phyloP scores from a whole-genome alignment of 2,797 vertebrate genomes.

The Sorex maritimensis region DNA sequence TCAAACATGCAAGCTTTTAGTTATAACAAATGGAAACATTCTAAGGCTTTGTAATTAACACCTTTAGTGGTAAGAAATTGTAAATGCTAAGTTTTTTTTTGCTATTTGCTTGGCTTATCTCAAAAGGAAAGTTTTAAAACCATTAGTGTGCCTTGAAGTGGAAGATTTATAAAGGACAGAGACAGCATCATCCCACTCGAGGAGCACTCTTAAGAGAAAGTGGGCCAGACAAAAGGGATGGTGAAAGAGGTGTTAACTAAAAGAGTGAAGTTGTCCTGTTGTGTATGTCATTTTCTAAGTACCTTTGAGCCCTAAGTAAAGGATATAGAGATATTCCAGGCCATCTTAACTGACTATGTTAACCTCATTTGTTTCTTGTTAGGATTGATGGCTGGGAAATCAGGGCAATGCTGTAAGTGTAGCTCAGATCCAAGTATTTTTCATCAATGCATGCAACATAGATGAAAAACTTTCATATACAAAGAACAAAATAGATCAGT shows the following conservation, averaged over 20 bases:
- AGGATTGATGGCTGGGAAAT: conserved; percentile 62
- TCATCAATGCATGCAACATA: conserved; percentile 32
- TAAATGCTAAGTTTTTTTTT: conserved; percentile 38
- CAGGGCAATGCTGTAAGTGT: conserved; percentile 42
- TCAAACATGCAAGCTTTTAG: background rate
- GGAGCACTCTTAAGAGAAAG: conserved; percentile 51
- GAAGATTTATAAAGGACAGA: conserved; percentile 8
- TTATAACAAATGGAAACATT: conserved; percentile 12
- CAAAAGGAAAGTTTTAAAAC: conserved; percentile 46
- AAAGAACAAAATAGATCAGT: conserved; percentile 34
- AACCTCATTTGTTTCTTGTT: conserved; percentile 34
- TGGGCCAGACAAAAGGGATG: background rate
- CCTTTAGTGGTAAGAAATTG: background rate
- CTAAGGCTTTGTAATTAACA: background rate
- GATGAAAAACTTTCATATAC: conserved; percentile 54
- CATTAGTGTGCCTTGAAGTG: conserved; percentile 39
- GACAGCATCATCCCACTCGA: conserved; percentile 13
- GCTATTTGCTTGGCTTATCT: conserved; percentile 28
- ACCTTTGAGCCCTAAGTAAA: conserved; percentile 25
- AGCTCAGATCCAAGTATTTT: conserved; percentile 15
- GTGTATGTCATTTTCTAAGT: conserved; percentile 21
- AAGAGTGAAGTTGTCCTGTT: conserved; percentile 41
- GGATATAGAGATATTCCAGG: background rate
- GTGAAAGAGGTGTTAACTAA: conserved; percentile 10
- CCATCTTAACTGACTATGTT: conserved; percentile 21